Percentiles rank a stretch among this genome's conserved stretches.
These are phyloP conservation scores for Lordiphosa clarofinis DNA, from an alignment of 1,140 invertebrate genomes.

Conservation along the genomic window DNA sequence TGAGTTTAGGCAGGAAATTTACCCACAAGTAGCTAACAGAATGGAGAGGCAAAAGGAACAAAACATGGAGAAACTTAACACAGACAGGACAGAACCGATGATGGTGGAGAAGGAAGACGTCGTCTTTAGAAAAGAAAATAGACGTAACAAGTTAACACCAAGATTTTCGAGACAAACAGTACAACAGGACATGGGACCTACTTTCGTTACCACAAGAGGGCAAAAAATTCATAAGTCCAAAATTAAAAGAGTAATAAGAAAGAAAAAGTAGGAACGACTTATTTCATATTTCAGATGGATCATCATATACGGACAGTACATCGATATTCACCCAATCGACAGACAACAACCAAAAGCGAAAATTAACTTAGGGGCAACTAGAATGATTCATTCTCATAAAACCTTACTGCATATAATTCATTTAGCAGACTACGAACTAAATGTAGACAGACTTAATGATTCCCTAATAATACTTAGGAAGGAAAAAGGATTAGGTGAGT, in stretches of 20 bases:
- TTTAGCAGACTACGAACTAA: no score
- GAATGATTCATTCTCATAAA: no score
- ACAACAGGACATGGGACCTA: background rate
- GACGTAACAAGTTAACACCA: conserved; percentile 1
- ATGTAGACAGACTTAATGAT: no score
- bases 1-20: background rate
- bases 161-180: conserved; percentile 5
- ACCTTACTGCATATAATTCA: no score
- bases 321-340: background rate
- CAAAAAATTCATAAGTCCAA: conserved; percentile 3
- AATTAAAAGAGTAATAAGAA: conserved; percentile 3
- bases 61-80: conserved; percentile 1
- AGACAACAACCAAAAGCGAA: no score
- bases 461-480: no score
- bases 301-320: background rate
- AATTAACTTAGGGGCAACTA: no score
- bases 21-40: background rate
- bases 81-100: conserved; percentile 2
- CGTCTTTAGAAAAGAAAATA: conserved; percentile 1
- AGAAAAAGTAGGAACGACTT: background rate
- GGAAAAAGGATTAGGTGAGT: no score
- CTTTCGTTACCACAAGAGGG: conserved; percentile 3
- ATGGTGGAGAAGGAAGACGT: background rate
- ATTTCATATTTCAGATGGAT: background rate
- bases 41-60: background rate